Percentiles rank a stretch among this genome's conserved stretches.
phyloP scores from a whole-genome alignment of 2,113 vertebrate genomes.

The Crotalus tigris region DNA sequence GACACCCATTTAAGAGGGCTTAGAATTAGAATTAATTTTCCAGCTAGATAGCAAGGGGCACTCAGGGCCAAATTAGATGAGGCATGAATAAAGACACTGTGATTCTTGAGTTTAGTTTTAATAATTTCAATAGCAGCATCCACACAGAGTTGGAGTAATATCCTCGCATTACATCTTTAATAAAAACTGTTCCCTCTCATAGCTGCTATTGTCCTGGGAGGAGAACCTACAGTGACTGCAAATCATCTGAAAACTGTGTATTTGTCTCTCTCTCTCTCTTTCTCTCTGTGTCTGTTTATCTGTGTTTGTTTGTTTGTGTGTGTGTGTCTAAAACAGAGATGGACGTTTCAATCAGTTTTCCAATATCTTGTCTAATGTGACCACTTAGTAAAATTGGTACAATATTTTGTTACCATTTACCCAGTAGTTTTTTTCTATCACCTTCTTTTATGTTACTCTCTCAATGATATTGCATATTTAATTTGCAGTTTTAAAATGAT shows the following conservation, averaged over 20 bases:
- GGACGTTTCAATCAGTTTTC: not conserved
- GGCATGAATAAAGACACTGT: not conserved
- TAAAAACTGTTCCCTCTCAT: not conserved
- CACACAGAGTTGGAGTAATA: not conserved
- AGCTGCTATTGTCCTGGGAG: not conserved
- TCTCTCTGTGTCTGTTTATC: not conserved
- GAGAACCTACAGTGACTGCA: not conserved
- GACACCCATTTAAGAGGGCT: not conserved
- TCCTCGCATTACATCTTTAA: not conserved
- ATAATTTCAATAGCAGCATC: not conserved
- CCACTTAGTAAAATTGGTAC: not conserved
- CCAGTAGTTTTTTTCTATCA: not conserved
- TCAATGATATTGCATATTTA: not conserved
- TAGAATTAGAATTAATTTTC: conserved; percentile 7
- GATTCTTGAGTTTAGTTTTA: not conserved
- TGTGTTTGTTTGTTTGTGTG: not conserved
- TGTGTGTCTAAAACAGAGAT: not conserved
- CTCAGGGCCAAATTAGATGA: not conserved
- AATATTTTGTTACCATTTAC: not conserved
- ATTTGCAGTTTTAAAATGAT: not conserved
- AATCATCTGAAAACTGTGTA: not conserved
- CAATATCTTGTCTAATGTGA: not conserved
- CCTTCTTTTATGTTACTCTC: not conserved
- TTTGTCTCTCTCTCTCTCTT: too few relatives aligned
- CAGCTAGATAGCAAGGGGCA: not conserved